These are phyloP conservation scores for Drosophila testacea DNA, from an alignment of 2,888 invertebrate genomes.

Conservation along the genomic window DNA sequence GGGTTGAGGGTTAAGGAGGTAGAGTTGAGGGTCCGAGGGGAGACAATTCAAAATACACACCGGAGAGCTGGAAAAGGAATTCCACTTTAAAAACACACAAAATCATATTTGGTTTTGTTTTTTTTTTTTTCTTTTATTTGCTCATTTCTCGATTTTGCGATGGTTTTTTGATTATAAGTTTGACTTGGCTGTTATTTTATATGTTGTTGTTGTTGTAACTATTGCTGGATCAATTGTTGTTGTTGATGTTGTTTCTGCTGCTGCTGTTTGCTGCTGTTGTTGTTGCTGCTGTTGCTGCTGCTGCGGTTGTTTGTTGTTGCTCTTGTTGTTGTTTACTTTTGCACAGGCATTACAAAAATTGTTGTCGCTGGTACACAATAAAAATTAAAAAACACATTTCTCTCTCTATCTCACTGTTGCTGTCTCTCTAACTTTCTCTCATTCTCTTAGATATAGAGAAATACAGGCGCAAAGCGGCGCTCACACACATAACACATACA, in stretches of 20 bases:
- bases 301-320: slow-evolving; percentile 22
- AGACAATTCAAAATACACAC: slow-evolving; percentile 78
- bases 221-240: slow-evolving; percentile 52
- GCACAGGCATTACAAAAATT: slow-evolving; percentile 53
- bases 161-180: slow-evolving; percentile 76
- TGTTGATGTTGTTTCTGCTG: slow-evolving; percentile 26
- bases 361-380: slow-evolving; percentile 63
- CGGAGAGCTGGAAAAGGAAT: slow-evolving; percentile 69
- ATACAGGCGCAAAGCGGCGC: slow-evolving; percentile 75
- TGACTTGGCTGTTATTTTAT: slow-evolving; percentile 34
- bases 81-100: slow-evolving; percentile 73
- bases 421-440: slow-evolving; percentile 28
- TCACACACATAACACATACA: slow-evolving; percentile 65
- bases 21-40: slow-evolving; percentile 53
- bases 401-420: slow-evolving; percentile 33
- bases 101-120: slow-evolving; percentile 51
- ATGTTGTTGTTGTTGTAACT: slow-evolving; percentile 8
- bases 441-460: slow-evolving; percentile 24
- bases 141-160: slow-evolving; percentile 73
- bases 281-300: slow-evolving; percentile 34
- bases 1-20: background rate
- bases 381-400: slow-evolving; percentile 71
- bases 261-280: slow-evolving; percentile 15
- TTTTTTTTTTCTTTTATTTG: slow-evolving; percentile 81
- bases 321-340: slow-evolving; percentile 35